A percentile compares a stretch with the other conserved stretches of the same genome.
phyloP scores from a whole-genome alignment of 2,113 vertebrate species.

The Nematolebias whitei region DNA sequence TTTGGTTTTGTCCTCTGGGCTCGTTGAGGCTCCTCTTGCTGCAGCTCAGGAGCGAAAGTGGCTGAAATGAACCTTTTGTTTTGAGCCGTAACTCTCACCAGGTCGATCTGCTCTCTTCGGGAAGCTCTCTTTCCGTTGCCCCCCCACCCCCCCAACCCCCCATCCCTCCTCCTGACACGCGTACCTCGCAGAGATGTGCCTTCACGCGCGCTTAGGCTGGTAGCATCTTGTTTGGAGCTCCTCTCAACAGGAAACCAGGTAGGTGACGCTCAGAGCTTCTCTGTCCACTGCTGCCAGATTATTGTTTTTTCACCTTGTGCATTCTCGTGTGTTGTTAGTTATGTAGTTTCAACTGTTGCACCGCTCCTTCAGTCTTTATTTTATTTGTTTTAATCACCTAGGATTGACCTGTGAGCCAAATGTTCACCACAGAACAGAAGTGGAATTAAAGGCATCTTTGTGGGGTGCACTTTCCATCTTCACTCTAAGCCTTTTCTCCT shows the following conservation, averaged over 20 bases:
- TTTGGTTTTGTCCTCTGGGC: constrained; percentile 21
- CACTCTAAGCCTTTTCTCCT: constrained; percentile 16
- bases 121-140: constrained; percentile 58
- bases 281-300: too few relatives aligned
- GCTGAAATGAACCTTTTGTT: constrained; percentile 78
- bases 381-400: constrained; percentile 70
- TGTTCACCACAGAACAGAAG: constrained; percentile 83
- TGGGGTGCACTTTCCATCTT: constrained; percentile 38
- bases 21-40: constrained; percentile 53
- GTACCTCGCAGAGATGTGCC: constrained; percentile 84
- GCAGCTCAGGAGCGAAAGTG: constrained; percentile 54
- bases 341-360: too few relatives aligned
- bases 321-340: too few relatives aligned
- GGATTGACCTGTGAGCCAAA: constrained; percentile 93
- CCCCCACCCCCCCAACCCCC: constrained; percentile 18
- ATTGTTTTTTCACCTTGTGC: too few relatives aligned
- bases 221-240: constrained; percentile 84
- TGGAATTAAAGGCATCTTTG: constrained; percentile 75
- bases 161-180: not conserved
- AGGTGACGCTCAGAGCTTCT: constrained; percentile 81
- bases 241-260: constrained; percentile 90
- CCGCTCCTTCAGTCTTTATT: not conserved
- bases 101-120: constrained; percentile 57
- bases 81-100: constrained; percentile 58
- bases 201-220: constrained; percentile 87